Conservation (phyloP, 2,888 invertebrate species). For the Lepetodrilus schrolli region DNA sequence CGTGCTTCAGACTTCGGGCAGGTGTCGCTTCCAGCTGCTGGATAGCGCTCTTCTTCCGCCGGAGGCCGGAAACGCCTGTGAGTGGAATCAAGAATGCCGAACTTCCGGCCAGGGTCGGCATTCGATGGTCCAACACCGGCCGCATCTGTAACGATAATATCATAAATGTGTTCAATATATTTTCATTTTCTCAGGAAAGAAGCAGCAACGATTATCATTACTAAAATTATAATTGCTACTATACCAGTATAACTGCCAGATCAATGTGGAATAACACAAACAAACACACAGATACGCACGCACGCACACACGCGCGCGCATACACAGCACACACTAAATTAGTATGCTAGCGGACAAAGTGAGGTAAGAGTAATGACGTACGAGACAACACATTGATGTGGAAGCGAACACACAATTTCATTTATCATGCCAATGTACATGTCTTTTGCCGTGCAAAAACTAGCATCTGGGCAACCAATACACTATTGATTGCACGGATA, state of each 20-base stretch:
- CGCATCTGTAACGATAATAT: constrained; percentile 50
- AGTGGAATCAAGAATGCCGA: constrained; percentile 51
- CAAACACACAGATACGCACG: too few species aligned
- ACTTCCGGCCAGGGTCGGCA: constrained; percentile 64
- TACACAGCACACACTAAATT: too few species aligned
- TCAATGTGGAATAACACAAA: too few species aligned
- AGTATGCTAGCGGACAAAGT: too few species aligned
- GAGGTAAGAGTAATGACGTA: too few species aligned
- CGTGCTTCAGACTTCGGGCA: constrained; percentile 55
- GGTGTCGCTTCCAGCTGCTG: constrained; percentile 50
- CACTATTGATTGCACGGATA: too few species aligned
- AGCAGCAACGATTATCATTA: not conserved
- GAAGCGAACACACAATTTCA: too few species aligned
- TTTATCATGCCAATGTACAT: too few species aligned
- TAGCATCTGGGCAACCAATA: too few species aligned
- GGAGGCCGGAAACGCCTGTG: constrained; percentile 42
- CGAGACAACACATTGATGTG: too few species aligned
- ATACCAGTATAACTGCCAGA: not conserved
- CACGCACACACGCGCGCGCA: too few species aligned
- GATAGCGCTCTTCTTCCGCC: constrained; percentile 40
- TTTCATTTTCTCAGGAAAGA: not conserved
- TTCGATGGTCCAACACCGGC: constrained; percentile 62
- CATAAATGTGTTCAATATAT: not conserved
- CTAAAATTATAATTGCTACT: not conserved
- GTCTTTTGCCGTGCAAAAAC: too few species aligned